These are phyloP conservation scores for Grapholita molesta DNA, from an alignment of 1,140 invertebrate genomes.

Conservation along the genomic window DNA sequence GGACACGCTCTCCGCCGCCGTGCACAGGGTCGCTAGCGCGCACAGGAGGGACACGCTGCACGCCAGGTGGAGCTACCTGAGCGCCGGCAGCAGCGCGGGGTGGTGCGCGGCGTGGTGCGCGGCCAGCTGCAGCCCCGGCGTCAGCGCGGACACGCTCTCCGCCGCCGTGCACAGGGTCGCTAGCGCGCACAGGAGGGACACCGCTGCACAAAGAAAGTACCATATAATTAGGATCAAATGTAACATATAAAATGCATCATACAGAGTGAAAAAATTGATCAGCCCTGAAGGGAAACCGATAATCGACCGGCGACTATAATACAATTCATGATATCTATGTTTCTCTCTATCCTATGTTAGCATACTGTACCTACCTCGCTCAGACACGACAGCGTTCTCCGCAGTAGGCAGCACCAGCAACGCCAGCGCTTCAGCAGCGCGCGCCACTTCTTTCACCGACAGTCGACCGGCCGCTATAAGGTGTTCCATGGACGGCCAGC, in stretches of 20 bases:
- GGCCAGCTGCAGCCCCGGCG: too few relatives aligned
- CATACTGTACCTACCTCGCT: constrained; percentile 46
- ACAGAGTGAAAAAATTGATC: too few relatives aligned
- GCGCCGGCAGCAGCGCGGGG: too few relatives aligned
- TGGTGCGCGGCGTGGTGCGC: too few relatives aligned
- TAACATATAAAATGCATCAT: neutral
- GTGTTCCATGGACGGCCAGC: constrained; percentile 46
- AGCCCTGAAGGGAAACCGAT: too few relatives aligned
- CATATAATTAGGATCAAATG: neutral
- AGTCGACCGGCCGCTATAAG: constrained; percentile 30
- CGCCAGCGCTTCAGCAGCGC: constrained; percentile 49
- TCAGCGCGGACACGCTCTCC: too few relatives aligned
- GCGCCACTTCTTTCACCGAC: constrained; percentile 27
- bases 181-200: constrained; percentile 46
- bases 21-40: constrained; percentile 26
- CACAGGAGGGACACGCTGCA: constrained; percentile 36
- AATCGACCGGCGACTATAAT: too few relatives aligned
- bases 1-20: constrained; percentile 22
- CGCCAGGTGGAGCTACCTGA: too few relatives aligned
- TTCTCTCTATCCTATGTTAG: neutral
- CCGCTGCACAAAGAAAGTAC: constrained; percentile 38
- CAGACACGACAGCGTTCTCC: constrained; percentile 44
- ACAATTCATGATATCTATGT: too few relatives aligned
- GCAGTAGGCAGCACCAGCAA: constrained; percentile 49
- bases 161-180: constrained; percentile 22